Evolutionary conservation across 2,888 invertebrate species (phyloP).

Genomic region (Nymphalis urticae): DNA sequence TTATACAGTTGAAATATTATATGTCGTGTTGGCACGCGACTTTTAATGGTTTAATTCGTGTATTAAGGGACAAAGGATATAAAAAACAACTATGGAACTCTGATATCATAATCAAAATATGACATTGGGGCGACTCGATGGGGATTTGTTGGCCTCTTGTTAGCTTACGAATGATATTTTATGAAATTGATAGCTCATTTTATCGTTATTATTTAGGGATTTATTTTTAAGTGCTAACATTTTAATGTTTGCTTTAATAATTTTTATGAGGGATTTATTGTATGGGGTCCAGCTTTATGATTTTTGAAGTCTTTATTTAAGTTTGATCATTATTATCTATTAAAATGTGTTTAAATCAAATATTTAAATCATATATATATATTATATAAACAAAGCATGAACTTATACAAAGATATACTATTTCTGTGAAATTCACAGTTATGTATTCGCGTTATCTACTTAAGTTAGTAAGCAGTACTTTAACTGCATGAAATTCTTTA

Average conservation of each 20-base stretch:
- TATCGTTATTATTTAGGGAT: slow-evolving; percentile 10
- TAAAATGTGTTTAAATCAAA: too few relatives aligned
- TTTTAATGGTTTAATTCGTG: slow-evolving; percentile 79
- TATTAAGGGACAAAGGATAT: slow-evolving; percentile 72
- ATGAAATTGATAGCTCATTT: slow-evolving; percentile 39
- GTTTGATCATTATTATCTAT: too few relatives aligned
- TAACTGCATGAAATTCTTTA: neutral
- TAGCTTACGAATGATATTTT: slow-evolving; percentile 68
- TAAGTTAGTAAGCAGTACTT: too few relatives aligned
- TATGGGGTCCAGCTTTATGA: neutral
- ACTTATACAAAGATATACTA: too few relatives aligned
- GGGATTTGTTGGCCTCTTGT: slow-evolving; percentile 57
- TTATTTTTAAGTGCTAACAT: slow-evolving; percentile 7
- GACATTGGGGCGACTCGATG: slow-evolving; percentile 64
- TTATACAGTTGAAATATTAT: slow-evolving; percentile 70
- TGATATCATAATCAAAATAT: slow-evolving; percentile 82
- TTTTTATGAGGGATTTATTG: neutral
- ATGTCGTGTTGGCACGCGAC: slow-evolving; percentile 71
- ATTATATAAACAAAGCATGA: too few relatives aligned
- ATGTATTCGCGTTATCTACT: too few relatives aligned
- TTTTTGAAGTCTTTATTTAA: neutral
- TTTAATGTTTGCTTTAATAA: neutral
- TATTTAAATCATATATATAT: too few relatives aligned
- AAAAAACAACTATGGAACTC: slow-evolving; percentile 68
- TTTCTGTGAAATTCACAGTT: too few relatives aligned